Evolutionary conservation across 2,797 vertebrate genomes (phyloP), one percentile per base, ranked within the genome.

Genomic region (Synanceia verrucosa): DNA sequence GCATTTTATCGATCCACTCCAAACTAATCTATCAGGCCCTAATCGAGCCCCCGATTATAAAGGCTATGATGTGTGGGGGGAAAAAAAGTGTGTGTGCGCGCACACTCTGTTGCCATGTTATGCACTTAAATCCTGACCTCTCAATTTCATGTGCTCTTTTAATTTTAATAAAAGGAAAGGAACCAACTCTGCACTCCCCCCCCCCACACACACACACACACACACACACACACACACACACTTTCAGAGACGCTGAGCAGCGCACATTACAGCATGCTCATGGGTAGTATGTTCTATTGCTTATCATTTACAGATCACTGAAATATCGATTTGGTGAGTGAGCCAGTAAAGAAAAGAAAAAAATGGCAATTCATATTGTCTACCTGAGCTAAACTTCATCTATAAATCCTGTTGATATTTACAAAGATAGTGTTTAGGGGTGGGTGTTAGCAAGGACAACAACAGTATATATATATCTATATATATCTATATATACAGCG

Each of bases 41-140:
- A 86, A 91, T 89, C 71, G 82, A 91, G n/a, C n/a, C n/a, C 86
- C 69, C 47, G 73, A 88, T 91, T 90, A 86, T 87, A 86, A 87
- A 78, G 82, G 67, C 63, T 74, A 86, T 86, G 65, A 79, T 81
- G 70, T 70, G 61, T n/a, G n/a, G n/a, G 39, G 39, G 39, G n/a
- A 43, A 60, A 78, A 82, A 76, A 62, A 65, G 57, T 24, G 36
- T 67, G 37, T 65, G n/a, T 33, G 41, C 65, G 36, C 16, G 31
- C 28, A 48, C 41, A 31, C 24, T n/a, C 19, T 39, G 24, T 44
- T 37, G 64, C 56, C 18, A 29, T 59, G 16, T 71, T 31, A 52
- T 70, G 48, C 70, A 82, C 80, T 85, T 78, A 34, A 70, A 59
- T 65, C 41, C 33, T 57, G 34, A 82, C 52, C 68, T 55, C 60